These are phyloP conservation scores for Phthorimaea operculella DNA, from an alignment of 1,140 invertebrate species.

Conservation along the genomic window DNA sequence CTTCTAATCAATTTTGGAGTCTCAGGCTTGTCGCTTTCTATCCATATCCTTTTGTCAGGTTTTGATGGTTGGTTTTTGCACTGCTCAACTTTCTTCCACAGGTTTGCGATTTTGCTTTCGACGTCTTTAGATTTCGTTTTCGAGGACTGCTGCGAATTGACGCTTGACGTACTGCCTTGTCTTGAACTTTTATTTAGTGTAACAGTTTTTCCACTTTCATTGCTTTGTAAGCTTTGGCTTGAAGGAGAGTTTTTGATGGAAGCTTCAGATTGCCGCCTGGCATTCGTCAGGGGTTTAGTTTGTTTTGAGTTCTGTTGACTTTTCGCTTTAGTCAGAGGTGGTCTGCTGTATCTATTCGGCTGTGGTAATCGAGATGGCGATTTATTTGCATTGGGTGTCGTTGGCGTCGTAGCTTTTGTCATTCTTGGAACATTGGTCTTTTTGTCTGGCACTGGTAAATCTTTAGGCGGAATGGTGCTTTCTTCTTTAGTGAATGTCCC, in stretches of 20 bases:
- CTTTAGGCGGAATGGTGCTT: slow-evolving; percentile 57
- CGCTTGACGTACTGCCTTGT: slow-evolving; percentile 70
- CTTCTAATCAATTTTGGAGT: slow-evolving; percentile 71
- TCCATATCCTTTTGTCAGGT: slow-evolving; percentile 75
- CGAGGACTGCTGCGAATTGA: slow-evolving; percentile 69
- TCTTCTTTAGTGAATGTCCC: slow-evolving; percentile 91
- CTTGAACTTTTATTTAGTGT: slow-evolving; percentile 54
- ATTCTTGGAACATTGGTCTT: slow-evolving; percentile 44
- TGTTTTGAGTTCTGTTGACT: slow-evolving; percentile 12
- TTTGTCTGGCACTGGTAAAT: slow-evolving; percentile 57
- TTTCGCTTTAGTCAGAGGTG: slow-evolving; percentile 29
- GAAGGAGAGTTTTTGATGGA: slow-evolving; percentile 63
- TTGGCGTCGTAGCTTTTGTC: slow-evolving; percentile 38
- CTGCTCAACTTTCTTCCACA: slow-evolving; percentile 89
- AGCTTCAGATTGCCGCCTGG: slow-evolving; percentile 31
- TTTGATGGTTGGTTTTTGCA: slow-evolving; percentile 72
- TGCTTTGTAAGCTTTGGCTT: slow-evolving; percentile 70
- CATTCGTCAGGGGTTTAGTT: neutral
- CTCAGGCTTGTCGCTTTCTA: slow-evolving; percentile 58
- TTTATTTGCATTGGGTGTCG: slow-evolving; percentile 49
- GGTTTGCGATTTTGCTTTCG: slow-evolving; percentile 86
- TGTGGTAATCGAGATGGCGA: slow-evolving; percentile 63
- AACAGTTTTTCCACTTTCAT: slow-evolving; percentile 61
- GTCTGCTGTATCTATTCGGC: slow-evolving; percentile 41
- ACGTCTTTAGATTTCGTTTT: slow-evolving; percentile 74